phyloP scores from a whole-genome alignment of 2,113 vertebrate species.

The Micronycteris hirsuta region DNA sequence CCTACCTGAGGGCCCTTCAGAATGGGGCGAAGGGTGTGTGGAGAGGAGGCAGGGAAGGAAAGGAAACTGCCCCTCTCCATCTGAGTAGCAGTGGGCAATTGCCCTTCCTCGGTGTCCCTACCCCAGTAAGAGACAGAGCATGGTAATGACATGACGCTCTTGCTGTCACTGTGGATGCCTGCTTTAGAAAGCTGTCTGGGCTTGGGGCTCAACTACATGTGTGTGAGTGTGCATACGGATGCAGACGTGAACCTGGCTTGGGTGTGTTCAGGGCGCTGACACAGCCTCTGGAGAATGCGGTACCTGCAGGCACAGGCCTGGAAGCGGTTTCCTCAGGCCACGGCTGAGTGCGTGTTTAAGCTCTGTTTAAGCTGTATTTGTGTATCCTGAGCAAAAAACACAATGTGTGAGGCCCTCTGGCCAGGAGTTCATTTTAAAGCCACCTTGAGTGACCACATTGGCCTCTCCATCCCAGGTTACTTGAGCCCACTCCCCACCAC shows the following conservation, averaged over 20 bases:
- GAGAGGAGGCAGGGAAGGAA: background rate
- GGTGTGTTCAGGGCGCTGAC: background rate
- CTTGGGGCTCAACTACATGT: background rate
- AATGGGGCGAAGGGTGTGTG: background rate
- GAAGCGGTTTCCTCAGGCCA: background rate
- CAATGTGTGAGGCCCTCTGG: background rate
- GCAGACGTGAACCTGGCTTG: background rate
- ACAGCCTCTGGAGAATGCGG: background rate
- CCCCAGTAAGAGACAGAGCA: background rate
- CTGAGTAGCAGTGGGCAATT: too few relatives aligned
- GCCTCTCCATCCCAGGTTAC: background rate
- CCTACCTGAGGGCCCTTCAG: background rate
- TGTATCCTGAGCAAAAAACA: background rate
- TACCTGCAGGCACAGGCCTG: background rate
- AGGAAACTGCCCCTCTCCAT: background rate
- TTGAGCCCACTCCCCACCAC: background rate
- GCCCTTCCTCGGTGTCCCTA: background rate
- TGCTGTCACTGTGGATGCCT: background rate
- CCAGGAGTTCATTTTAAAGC: background rate
- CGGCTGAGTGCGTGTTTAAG: background rate
- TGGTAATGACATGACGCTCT: rapidly evolving
- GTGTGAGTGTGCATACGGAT: background rate
- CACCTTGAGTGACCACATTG: background rate
- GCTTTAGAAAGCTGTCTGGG: background rate
- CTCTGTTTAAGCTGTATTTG: background rate